Evolutionary conservation across 2,888 invertebrate genomes (phyloP).

Genomic region (Philereme transversata): DNA sequence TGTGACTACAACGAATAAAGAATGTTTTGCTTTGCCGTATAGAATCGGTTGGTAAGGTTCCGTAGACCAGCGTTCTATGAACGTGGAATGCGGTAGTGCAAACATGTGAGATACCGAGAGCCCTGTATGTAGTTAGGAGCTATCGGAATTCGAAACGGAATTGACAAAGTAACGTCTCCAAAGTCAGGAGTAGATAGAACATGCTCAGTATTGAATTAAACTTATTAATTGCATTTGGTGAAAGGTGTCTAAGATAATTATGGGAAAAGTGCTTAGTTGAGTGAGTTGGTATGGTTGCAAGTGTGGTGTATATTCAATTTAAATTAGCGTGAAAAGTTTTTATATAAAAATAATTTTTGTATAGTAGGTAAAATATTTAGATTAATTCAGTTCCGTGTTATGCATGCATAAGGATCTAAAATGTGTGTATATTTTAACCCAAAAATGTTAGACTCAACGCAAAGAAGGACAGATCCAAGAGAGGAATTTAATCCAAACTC

Average conservation of each 20-base stretch:
- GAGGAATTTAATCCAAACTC: slow-evolving; percentile 19
- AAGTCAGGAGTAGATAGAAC: not conserved
- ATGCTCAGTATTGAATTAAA: slow-evolving; percentile 12
- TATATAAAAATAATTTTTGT: not conserved
- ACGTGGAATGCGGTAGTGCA: slow-evolving; percentile 11
- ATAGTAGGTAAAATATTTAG: too few relatives aligned
- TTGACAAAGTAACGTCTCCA: slow-evolving; percentile 3
- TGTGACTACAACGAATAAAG: too few relatives aligned
- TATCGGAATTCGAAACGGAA: slow-evolving; percentile 16
- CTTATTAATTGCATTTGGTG: slow-evolving; percentile 10
- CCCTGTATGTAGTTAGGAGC: slow-evolving; percentile 14
- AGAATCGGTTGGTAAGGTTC: too few relatives aligned
- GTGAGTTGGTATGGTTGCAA: not conserved
- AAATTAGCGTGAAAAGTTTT: not conserved
- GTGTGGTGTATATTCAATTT: not conserved
- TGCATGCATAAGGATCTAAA: not conserved
- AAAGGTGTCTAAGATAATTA: not conserved
- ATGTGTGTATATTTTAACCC: not conserved
- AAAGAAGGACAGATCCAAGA: not conserved
- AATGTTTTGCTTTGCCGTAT: too few relatives aligned
- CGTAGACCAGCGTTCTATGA: too few relatives aligned
- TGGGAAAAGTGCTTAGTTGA: too few relatives aligned
- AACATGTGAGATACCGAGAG: slow-evolving; percentile 11
- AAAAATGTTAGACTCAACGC: not conserved
- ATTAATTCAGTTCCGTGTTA: not conserved